Base-by-base conservation (phyloP, 2,888 invertebrate genomes). In the Nemotelus nigrinus region DNA sequence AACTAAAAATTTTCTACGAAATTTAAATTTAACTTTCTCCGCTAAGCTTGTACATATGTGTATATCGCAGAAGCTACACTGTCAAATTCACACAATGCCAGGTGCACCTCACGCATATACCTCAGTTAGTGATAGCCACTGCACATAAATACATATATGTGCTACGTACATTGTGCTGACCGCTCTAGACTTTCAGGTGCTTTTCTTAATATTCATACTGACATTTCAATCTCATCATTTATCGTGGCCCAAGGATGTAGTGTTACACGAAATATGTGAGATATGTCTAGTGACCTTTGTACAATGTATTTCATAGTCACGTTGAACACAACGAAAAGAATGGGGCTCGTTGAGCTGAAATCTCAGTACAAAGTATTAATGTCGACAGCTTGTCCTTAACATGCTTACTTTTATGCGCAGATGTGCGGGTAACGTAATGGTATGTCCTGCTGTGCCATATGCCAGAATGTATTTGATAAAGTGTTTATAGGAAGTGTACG, bases 201-300 rank as follows among this genome's bases (percentile, higher is more conserved):
- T 55, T 71, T 71, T 71, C 71, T 71, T 71, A 43, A 57, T 57
- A 71, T 55, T 71, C 71, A 44, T 57, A 57, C 44, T 71, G 71
- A 71, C 71, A 71, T 71, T 71, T 71, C 57, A 10, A 43, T 43
- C 55, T 55, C 71, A 71, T 71, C 55, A 71, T 71, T 71, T 71
- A 71, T 71, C 53, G 55, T 44, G n/a, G 10, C 25, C 25, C 25
- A 25, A 25, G 25, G 25, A 25, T 1, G 25, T 25, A 25, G 25
- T 25, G 25, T 25, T 25, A 25, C 25, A 25, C 25, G 25, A 25
- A 25, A 25, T 25, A 25, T 25, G 25, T 25, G 25, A 45, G 71
- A 71, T 43, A 43, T 71, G 57, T 71, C 41, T 71, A 71, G 53
- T 55, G 71, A 55, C 71, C 71, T 57, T 44, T 68, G 48, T 71